Evolutionary conservation across 2,113 vertebrate genomes (phyloP).

Genomic region (Phalacrocorax pelagicus): DNA sequence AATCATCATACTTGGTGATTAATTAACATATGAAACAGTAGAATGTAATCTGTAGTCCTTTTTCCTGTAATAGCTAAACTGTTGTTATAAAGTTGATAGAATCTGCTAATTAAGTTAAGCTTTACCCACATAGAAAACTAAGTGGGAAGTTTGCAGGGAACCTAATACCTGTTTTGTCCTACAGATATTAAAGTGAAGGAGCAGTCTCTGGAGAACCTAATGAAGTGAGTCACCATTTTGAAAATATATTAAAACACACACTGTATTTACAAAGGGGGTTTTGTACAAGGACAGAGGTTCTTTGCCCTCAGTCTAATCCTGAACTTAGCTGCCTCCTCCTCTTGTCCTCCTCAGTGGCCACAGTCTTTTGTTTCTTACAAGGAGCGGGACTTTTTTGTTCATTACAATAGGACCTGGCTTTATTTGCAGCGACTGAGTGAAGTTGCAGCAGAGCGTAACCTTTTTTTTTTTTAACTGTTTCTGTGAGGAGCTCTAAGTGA

Average conservation of each 20-base stretch:
- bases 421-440: background rate
- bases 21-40: background rate
- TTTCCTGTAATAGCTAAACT: background rate
- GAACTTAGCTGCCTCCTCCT: background rate
- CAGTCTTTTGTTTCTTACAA: background rate
- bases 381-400: background rate
- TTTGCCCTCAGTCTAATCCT: background rate
- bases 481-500: background rate
- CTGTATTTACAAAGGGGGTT: background rate
- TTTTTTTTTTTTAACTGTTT: background rate
- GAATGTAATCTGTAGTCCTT: background rate
- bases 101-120: background rate
- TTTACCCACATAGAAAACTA: background rate
- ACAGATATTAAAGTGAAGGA: constrained; percentile 98
- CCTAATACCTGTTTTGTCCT: constrained; percentile 13
- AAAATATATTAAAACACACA: background rate
- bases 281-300: background rate
- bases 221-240: constrained; percentile 82
- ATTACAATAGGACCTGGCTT: background rate
- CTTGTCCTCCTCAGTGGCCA: background rate
- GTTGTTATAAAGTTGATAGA: background rate
- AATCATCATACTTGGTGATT: background rate
- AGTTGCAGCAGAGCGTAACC: background rate
- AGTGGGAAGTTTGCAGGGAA: background rate
- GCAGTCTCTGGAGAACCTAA: constrained; percentile 93